Evolutionary conservation across 2,797 vertebrate genomes (phyloP).

Genomic region (Danio albolineatus): DNA sequence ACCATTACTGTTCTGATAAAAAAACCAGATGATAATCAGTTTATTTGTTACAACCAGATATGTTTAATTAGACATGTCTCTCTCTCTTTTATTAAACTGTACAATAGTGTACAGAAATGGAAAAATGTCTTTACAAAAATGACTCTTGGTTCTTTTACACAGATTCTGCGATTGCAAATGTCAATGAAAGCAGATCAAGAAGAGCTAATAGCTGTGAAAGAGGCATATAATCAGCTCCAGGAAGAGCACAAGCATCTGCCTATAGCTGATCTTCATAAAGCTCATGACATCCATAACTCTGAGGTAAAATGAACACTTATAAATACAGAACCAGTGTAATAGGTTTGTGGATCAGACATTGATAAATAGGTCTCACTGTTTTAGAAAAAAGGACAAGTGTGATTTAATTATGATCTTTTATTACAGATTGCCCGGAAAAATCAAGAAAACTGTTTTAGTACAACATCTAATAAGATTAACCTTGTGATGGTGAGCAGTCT

Average conservation of each 20-base stretch:
- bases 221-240: conserved; percentile 69
- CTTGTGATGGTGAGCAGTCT: conserved; percentile 17
- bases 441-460: conserved; percentile 21
- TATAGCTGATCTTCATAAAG: conserved; percentile 61
- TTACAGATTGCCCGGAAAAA: conserved; percentile 28
- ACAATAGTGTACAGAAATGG: too few species aligned
- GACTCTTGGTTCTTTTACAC: conserved; percentile 56
- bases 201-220: conserved; percentile 73
- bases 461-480: conserved; percentile 17
- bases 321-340: neutral
- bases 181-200: conserved; percentile 71
- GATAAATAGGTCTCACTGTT: neutral
- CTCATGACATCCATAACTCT: conserved; percentile 61
- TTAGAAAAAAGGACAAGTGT: neutral
- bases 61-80: too few species aligned
- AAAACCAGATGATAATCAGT: conserved; percentile 1
- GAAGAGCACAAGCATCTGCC: conserved; percentile 68
- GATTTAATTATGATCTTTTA: neutral
- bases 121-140: neutral
- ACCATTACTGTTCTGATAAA: conserved; percentile 4
- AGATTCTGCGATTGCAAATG: conserved; percentile 77
- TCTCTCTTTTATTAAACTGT: too few species aligned
- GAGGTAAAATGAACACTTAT: conserved; percentile 70
- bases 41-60: too few species aligned
- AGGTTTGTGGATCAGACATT: neutral